Conservation (phyloP, 64 coral and sea anemone genomes). For the Anthopleura sola region DNA sequence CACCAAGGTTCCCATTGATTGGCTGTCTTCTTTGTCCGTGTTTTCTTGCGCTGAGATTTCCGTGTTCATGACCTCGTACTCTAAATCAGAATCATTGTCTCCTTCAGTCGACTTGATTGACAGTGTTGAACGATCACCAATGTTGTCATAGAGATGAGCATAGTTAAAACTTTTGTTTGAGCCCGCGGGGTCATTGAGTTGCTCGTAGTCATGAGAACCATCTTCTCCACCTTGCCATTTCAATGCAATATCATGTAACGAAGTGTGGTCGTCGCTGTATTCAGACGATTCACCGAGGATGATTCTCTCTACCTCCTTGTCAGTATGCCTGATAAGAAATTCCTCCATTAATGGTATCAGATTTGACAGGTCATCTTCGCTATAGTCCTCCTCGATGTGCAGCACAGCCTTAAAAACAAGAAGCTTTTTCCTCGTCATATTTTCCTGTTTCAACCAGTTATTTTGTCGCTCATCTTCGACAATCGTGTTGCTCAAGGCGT, state of each 20-base stretch:
- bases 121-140: background rate
- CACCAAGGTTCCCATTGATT: background rate
- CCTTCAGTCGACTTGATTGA: background rate
- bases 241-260: background rate
- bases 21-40: background rate
- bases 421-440: slow-evolving; percentile 39
- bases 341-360: slow-evolving; percentile 44
- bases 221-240: background rate
- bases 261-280: background rate
- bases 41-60: background rate
- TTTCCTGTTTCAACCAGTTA: slow-evolving; percentile 51
- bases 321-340: slow-evolving; percentile 1
- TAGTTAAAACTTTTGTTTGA: background rate
- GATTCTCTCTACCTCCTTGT: background rate
- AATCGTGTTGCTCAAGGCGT: slow-evolving; percentile 30
- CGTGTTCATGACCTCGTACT: background rate
- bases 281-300: background rate
- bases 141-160: background rate
- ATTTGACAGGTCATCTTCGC: slow-evolving; percentile 63
- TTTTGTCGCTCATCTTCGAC: slow-evolving; percentile 64
- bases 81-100: background rate
- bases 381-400: slow-evolving; percentile 31
- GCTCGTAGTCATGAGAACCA: background rate
- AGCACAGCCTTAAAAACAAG: slow-evolving; percentile 33
- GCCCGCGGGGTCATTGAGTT: background rate